Evolutionary conservation across 2,113 vertebrate genomes (phyloP).

Genomic region (Albula glossodonta): DNA sequence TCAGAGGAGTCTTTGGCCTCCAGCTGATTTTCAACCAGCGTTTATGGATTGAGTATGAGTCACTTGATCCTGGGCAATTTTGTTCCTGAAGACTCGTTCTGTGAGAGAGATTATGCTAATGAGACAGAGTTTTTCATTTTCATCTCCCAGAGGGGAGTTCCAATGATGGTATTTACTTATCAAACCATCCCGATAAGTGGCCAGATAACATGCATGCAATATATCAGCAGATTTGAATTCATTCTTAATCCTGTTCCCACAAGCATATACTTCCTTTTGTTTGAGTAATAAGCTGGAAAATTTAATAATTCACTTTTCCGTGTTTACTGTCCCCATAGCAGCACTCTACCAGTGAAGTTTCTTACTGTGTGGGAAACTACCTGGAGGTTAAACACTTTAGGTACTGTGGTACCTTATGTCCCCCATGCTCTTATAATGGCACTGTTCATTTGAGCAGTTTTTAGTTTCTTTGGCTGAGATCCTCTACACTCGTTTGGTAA

Average conservation of each 20-base stretch:
- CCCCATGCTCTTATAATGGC: not conserved
- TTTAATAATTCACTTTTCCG: constrained; percentile 49
- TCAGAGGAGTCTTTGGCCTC: not conserved
- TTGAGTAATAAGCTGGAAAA: constrained; percentile 54
- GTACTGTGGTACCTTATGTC: not conserved
- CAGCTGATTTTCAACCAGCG: not conserved
- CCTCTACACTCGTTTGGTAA: too few relatives aligned
- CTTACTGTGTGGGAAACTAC: not conserved
- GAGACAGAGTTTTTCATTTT: constrained; percentile 40
- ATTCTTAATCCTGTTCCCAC: constrained; percentile 48
- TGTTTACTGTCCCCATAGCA: constrained; percentile 4
- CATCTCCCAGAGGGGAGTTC: constrained; percentile 34
- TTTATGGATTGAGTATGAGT: not conserved
- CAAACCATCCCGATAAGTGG: constrained; percentile 49
- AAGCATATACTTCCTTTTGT: constrained; percentile 44
- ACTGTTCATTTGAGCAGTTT: not conserved
- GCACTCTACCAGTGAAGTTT: not conserved
- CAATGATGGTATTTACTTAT: constrained; percentile 52
- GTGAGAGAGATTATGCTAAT: constrained; percentile 46
- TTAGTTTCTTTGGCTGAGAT: not conserved
- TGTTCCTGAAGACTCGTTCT: not conserved
- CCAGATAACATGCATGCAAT: constrained; percentile 43
- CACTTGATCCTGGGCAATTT: not conserved
- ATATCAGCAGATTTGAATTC: constrained; percentile 43
- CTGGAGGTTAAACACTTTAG: not conserved